These are phyloP conservation scores for Omphaloscelis lunosa DNA, from an alignment of 2,888 invertebrate genomes.

Conservation along the genomic window DNA sequence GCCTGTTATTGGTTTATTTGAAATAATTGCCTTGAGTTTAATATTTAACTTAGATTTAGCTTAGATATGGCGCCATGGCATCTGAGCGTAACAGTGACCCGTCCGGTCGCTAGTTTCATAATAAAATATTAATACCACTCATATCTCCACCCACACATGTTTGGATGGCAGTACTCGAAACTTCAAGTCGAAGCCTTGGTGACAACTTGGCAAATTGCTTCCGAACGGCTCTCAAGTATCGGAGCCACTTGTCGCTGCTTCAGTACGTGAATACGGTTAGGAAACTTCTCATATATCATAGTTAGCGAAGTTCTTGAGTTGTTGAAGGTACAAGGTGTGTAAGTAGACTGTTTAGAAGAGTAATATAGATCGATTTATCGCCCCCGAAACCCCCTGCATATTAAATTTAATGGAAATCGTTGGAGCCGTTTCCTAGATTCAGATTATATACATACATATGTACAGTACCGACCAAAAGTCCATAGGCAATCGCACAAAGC, in stretches of 20 bases:
- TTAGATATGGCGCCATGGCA: background rate
- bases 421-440: no score
- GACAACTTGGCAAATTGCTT: constrained; percentile 57
- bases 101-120: background rate
- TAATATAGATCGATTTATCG: no score
- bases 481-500: no score
- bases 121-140: background rate
- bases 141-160: background rate
- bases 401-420: no score
- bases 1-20: no score
- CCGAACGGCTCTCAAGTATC: constrained; percentile 34
- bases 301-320: constrained; percentile 6
- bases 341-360: background rate
- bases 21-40: no score
- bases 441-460: no score
- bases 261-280: constrained; percentile 22
- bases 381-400: no score
- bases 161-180: constrained; percentile 33
- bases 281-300: constrained; percentile 42
- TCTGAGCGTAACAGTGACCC: background rate
- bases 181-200: constrained; percentile 20
- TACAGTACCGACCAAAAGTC: no score
- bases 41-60: background rate
- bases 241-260: constrained; percentile 34
- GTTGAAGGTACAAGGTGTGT: background rate